phyloP scores from a whole-genome alignment of 1,140 invertebrate species.

The Drosophila nikananu region DNA sequence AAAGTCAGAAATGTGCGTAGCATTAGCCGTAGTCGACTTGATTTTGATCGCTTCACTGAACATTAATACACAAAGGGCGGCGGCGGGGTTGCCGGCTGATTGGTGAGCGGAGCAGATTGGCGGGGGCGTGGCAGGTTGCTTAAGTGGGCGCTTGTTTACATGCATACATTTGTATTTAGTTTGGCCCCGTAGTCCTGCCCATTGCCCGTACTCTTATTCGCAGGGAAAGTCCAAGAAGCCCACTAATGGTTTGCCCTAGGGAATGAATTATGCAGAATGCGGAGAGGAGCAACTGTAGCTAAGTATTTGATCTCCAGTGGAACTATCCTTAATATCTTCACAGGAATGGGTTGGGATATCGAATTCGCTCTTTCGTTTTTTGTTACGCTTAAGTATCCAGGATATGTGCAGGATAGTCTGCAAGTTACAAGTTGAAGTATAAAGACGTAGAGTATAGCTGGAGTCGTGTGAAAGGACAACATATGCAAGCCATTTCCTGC shows the following conservation, averaged over 20 bases:
- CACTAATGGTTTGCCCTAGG: conserved; percentile 25
- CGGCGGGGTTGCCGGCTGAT: conserved; percentile 4
- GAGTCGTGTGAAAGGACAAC: neutral
- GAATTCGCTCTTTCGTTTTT: no score
- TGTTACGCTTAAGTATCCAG: neutral
- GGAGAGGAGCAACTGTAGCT: neutral
- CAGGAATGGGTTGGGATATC: neutral
- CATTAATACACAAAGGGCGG: conserved; percentile 66
- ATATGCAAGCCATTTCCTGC: neutral
- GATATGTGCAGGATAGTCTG: neutral
- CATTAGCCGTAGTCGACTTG: conserved; percentile 83
- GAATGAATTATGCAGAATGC: conserved; percentile 23
- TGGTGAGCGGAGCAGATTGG: conserved; percentile 8
- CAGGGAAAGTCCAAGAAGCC: neutral
- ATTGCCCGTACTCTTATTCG: conserved; percentile 20
- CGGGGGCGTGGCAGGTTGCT: conserved; percentile 48
- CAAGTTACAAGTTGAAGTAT: no score
- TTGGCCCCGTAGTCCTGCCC: conserved; percentile 37
- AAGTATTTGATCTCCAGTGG: neutral
- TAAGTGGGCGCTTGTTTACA: conserved; percentile 81
- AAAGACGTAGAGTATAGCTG: neutral
- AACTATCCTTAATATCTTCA: neutral
- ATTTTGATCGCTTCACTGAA: conserved; percentile 84
- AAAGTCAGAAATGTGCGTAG: conserved; percentile 71
- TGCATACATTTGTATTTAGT: conserved; percentile 80